Evolutionary conservation across 2,888 invertebrate species (phyloP).

Genomic region (Hipparchia sbordonii): DNA sequence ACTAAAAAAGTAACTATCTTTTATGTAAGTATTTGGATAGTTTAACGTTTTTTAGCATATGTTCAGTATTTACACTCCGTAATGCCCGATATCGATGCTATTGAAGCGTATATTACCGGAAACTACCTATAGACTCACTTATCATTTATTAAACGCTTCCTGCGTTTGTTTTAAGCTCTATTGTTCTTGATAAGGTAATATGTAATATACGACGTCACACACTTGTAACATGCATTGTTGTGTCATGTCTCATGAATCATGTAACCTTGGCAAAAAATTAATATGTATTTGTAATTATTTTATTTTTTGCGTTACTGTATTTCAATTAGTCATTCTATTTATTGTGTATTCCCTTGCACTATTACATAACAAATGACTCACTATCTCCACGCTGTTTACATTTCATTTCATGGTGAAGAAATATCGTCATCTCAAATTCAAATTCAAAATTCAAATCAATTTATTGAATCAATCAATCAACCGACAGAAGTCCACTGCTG

Average conservation of each 20-base stretch:
- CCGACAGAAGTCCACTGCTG: too few species aligned
- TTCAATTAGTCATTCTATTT: slow-evolving; percentile 11
- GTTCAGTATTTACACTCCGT: slow-evolving; percentile 12
- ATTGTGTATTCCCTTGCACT: background rate
- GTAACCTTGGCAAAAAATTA: slow-evolving; percentile 24
- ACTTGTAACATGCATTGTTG: slow-evolving; percentile 41
- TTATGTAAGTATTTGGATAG: background rate
- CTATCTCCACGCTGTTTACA: too few species aligned
- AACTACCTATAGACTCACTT: slow-evolving; percentile 29
- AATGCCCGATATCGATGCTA: slow-evolving; percentile 23
- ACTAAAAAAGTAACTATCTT: background rate
- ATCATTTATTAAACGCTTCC: slow-evolving; percentile 57
- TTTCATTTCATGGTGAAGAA: background rate
- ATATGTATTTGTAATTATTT: background rate
- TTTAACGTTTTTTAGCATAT: too few species aligned
- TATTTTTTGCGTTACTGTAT: slow-evolving; percentile 1
- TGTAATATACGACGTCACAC: slow-evolving; percentile 35
- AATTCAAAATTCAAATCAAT: too few species aligned
- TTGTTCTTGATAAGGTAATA: slow-evolving; percentile 55
- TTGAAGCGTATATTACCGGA: slow-evolving; percentile 34
- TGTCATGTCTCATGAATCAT: slow-evolving; percentile 30
- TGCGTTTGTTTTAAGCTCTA: slow-evolving; percentile 59
- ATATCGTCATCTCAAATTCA: background rate
- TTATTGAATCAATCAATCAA: too few species aligned
- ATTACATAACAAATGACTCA: background rate